Base-by-base conservation (phyloP, 2,888 invertebrate genomes). In the Scaptomyza reducta region DNA sequence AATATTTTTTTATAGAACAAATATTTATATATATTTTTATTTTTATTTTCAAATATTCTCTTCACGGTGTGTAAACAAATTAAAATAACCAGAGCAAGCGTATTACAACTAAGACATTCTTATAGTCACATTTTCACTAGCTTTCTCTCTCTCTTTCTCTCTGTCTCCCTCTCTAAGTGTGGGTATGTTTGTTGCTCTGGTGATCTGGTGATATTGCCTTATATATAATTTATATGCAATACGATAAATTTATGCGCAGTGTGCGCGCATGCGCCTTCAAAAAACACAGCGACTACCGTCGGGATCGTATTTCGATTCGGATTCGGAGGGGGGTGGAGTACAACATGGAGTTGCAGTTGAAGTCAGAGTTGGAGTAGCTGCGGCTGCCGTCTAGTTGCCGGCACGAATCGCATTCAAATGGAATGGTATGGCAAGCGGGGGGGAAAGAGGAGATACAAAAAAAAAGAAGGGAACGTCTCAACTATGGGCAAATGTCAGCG, bases 241-340 rank as follows among this genome's bases (percentile, higher is more conserved):
- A 68, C 88, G 83, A 89, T 85, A 89, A 89, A 89, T 88, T 88
- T 86, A 89, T 89, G 86, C 74, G 74, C 74, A 76, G 81, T 77
- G 77, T 64, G 88, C 79, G 78, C 79, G 72, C 77, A 77, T 74
- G 88, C 79, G 81, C 75, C 77, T 72, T 70, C 74, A 61, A 40
- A 31, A 31, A 38, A 50, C 47, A 54, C 72, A 62, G 77, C 62
- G 66, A 65, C 58, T 76, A 70, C 69, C 66, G 72, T 70, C 62
- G 70, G 56, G 22, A 29, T 29, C 11, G 18, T 29, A 46, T 22
- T 27, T 14, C 42, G n/a, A 35, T 2, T 22, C 22, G 22, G 35
- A 33, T 27, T 5, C 10, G 31, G 5, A 6, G 44, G 14, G 6
- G 27, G 16, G 13, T 6, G 53, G 13, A 31, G 41, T 14, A 25